Evolutionary conservation across 2,888 invertebrate genomes (phyloP).

Genomic region (Trichogramma dendrolimi): DNA sequence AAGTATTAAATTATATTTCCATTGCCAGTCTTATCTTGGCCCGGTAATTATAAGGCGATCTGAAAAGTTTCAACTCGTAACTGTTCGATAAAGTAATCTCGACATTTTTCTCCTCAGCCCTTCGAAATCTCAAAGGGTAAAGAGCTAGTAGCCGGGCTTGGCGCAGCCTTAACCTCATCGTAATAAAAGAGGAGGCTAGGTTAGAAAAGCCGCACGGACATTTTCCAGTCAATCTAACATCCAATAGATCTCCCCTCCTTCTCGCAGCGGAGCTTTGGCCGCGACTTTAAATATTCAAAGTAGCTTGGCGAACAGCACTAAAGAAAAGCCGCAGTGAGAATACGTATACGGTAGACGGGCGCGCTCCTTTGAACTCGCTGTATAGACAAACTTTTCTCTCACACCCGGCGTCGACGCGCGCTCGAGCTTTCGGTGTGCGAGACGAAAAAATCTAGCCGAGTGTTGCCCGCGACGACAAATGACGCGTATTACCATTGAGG

Average conservation of each 20-base stretch:
- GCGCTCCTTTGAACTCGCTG: no score
- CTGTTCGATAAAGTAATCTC: no score
- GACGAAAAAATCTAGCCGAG: slow-evolving; percentile 10
- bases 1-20: no score
- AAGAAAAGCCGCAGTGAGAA: no score
- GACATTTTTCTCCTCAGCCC: background rate
- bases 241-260: slow-evolving; percentile 34
- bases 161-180: slow-evolving; percentile 25
- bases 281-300: slow-evolving; percentile 34
- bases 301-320: background rate
- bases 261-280: background rate
- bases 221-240: slow-evolving; percentile 42
- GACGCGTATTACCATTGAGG: slow-evolving; percentile 13
- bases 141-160: no score
- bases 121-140: no score
- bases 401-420: no score
- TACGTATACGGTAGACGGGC: no score
- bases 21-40: no score
- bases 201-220: slow-evolving; percentile 26
- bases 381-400: no score
- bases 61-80: slow-evolving; percentile 5
- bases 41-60: slow-evolving; percentile 27
- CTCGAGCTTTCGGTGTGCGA: background rate
- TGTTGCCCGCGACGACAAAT: slow-evolving; percentile 14
- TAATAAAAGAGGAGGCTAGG: slow-evolving; percentile 21